Percentiles rank a stretch among this genome's conserved stretches.
Evolutionary conservation across 2,888 invertebrate species (phyloP).

Genomic region (Sylvicola fuscatus): DNA sequence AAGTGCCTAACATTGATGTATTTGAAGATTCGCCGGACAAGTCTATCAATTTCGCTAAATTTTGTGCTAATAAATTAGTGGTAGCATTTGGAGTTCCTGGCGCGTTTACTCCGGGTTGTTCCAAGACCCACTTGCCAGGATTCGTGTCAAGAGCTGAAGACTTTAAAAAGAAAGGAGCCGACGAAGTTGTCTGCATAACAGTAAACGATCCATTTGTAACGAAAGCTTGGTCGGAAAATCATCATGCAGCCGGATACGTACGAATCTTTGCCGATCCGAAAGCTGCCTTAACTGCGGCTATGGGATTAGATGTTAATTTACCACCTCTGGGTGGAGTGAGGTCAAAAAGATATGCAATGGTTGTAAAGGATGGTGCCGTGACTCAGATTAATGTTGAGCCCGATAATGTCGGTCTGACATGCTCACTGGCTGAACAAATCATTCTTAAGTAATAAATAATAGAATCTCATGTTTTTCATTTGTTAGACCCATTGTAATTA

Average conservation of each 20-base stretch:
- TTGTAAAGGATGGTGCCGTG: conserved; percentile 64
- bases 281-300: conserved; percentile 56
- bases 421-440: conserved; percentile 50
- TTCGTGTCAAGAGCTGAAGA: conserved; percentile 56
- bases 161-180: conserved; percentile 52
- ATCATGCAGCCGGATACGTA: conserved; percentile 61
- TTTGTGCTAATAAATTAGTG: conserved; percentile 59
- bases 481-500: no score
- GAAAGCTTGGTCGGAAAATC: conserved; percentile 78
- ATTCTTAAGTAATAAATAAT: no score
- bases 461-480: no score
- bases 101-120: conserved; percentile 87
- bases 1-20: conserved; percentile 55
- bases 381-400: conserved; percentile 77
- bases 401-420: conserved; percentile 77
- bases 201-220: conserved; percentile 94
- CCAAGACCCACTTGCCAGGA: conserved; percentile 78
- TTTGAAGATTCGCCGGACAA: conserved; percentile 72
- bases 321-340: conserved; percentile 67
- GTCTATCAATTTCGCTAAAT: conserved; percentile 57
- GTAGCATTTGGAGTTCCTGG: conserved; percentile 84
- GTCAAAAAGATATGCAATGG: conserved; percentile 79
- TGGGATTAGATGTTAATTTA: conserved; percentile 58
- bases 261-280: conserved; percentile 76
- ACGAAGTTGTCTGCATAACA: conserved; percentile 66